Evolutionary conservation across 1,140 invertebrate genomes (phyloP), one percentile per base, ranked within the genome.

Genomic region (Probaryconus sp.): DNA sequence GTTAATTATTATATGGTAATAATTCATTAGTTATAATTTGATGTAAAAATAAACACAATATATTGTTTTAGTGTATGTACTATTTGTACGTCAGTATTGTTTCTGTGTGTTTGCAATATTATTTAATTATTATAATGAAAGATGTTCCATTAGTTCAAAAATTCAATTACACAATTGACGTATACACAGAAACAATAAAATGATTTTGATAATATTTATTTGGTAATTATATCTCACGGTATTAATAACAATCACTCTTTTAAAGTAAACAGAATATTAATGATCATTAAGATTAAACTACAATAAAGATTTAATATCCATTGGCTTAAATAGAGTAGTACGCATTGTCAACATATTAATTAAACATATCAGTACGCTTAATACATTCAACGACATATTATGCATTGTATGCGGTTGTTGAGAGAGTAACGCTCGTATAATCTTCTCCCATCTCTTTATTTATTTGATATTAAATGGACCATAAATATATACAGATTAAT

Each of bases 251-350:
- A 30, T 35, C 37, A 21, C 24, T 35, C 10, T 35, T 16, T 40
- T 21, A 26, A 48, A 26, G 18, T 48, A 24, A 14, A 48, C 35
- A 30, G 10, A 50, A 33, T 47, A 17, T 43, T 51, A 31, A 48
- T 38, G 20, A 11, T 43, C 35, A 38, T 20, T 43, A 33, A 33
- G 40, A 24, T 37, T 28, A 37, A 14, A 24, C 7, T 5, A 26
- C 30, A 20, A 60, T 45, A 48, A 60, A 60, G 42, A 60, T 37
- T 20, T 17, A 14, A 47, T 33, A 6, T 24, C 6, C 9, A 17
- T 16, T 48, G 18, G 5, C 47, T 60, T 60, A 47, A 60, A 48
- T 60, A 43, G 38, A 56, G 56, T 45, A 14, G 42, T 45, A 11
- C 11, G 21, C 20, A 43, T 43, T 43, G 43, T 30, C 9, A 5